Evolutionary conservation across 1,140 invertebrate genomes (phyloP).

Genomic region (Drosophila simulans): DNA sequence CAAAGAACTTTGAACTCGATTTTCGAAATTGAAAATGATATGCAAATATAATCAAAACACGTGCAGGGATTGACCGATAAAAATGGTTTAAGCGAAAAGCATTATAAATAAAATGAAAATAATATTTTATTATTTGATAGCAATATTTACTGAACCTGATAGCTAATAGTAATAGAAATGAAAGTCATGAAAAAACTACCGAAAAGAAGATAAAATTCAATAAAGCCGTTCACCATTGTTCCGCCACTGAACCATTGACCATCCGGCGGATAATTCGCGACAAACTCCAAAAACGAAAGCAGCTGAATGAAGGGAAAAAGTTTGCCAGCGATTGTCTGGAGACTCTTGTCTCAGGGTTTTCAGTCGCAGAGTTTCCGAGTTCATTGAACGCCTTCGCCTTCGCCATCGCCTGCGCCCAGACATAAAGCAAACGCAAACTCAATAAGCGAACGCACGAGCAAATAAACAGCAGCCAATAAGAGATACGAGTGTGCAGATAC

Average conservation of each 20-base stretch:
- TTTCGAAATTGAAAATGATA: too few relatives aligned
- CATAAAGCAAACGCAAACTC: constrained; percentile 66
- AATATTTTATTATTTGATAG: not conserved
- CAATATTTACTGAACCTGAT: too few relatives aligned
- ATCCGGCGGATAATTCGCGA: constrained; percentile 14
- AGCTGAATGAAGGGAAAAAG: constrained; percentile 21
- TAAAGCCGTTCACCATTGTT: not conserved
- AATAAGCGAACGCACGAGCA: constrained; percentile 77
- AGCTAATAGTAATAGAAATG: not conserved
- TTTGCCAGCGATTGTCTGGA: constrained; percentile 42
- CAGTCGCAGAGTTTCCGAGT: constrained; percentile 52
- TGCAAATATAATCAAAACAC: too few relatives aligned
- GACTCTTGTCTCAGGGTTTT: constrained; percentile 21
- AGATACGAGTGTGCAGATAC: constrained; percentile 68
- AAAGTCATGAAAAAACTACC: not conserved
- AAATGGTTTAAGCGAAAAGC: not conserved
- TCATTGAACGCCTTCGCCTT: constrained; percentile 71
- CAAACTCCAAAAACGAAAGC: constrained; percentile 25
- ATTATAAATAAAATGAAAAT: not conserved
- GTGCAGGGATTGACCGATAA: not conserved
- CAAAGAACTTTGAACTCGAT: too few relatives aligned
- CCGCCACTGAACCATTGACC: constrained; percentile 3
- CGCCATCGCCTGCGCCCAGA: constrained; percentile 24
- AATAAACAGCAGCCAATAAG: constrained; percentile 82
- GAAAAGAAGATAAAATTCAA: not conserved